Evolutionary conservation across 1,140 invertebrate species (phyloP).

Genomic region (Drosophila pseudoananassae): DNA sequence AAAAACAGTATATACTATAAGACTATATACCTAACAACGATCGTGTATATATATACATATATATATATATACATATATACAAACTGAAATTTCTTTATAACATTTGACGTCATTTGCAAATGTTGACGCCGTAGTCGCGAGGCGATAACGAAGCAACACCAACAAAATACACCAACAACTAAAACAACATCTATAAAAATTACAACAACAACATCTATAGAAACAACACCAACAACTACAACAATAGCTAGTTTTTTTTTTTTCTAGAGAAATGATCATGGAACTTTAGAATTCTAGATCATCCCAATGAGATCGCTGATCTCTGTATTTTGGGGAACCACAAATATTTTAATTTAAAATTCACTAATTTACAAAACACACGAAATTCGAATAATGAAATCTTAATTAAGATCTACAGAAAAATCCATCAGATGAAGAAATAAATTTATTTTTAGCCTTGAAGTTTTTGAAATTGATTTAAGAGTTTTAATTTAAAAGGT

Average conservation of each 20-base stretch:
- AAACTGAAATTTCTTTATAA: conserved; percentile 58
- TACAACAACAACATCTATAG: neutral
- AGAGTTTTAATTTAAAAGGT: neutral
- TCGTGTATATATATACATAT: conserved; percentile 9
- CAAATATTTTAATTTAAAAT: neutral
- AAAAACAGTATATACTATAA: conserved; percentile 18
- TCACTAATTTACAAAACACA: neutral
- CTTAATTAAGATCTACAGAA: neutral
- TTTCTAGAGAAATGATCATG: too few relatives aligned
- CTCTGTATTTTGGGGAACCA: neutral
- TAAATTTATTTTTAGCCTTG: neutral
- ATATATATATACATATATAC: conserved; percentile 19
- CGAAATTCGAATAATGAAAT: neutral
- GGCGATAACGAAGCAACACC: conserved; percentile 68
- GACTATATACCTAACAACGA: neutral
- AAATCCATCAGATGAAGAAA: neutral
- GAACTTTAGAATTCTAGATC: conserved; percentile 12
- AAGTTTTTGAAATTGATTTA: neutral
- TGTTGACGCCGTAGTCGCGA: conserved; percentile 41
- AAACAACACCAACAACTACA: neutral
- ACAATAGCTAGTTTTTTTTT: neutral
- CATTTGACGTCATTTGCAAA: conserved; percentile 79
- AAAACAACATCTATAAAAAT: neutral
- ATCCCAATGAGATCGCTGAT: too few relatives aligned
- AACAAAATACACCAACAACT: conserved; percentile 24